phyloP scores from a whole-genome alignment of 2,797 vertebrate species.

The Enoplosus armatus region DNA sequence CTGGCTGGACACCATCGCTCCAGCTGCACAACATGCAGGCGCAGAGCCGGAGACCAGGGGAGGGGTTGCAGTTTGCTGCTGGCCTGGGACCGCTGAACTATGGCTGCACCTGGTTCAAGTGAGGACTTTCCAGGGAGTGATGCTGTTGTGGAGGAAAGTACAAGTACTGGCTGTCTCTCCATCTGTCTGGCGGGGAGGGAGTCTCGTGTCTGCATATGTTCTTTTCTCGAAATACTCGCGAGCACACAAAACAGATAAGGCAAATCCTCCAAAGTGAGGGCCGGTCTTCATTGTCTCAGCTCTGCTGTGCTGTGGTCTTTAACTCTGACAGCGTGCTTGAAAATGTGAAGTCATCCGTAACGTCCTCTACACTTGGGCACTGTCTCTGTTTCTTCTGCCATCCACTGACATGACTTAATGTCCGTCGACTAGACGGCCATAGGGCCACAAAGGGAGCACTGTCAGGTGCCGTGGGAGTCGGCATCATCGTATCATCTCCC shows the following conservation, averaged over 20 bases:
- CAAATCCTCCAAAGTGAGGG: conserved; percentile 19
- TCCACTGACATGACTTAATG: neutral
- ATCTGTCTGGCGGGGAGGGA: conserved; percentile 41
- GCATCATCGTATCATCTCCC: conserved; percentile 13
- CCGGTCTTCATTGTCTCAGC: conserved; percentile 1
- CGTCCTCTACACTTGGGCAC: neutral
- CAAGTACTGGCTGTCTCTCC: conserved; percentile 16
- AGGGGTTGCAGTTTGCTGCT: conserved; percentile 24
- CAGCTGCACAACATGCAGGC: conserved; percentile 10
- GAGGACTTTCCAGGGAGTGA: conserved; percentile 43
- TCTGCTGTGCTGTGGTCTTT: neutral
- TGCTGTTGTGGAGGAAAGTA: conserved; percentile 13
- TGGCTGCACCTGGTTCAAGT: conserved; percentile 52
- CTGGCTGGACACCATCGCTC: neutral
- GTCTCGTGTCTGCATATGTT: conserved; percentile 30
- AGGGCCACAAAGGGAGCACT: conserved; percentile 20
- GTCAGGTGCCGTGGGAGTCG: conserved; percentile 21
- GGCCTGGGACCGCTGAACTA: neutral
- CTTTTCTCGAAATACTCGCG: conserved; percentile 15
- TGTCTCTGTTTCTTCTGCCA: neutral
- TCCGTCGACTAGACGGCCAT: neutral
- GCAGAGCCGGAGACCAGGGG: conserved; percentile 8
- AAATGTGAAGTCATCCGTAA: conserved; percentile 1
- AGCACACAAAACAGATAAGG: neutral
- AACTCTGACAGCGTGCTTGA: conserved; percentile 7